These are phyloP conservation scores for Naso thynnoides DNA, from an alignment of 2,797 vertebrate genomes.

Conservation along the genomic window DNA sequence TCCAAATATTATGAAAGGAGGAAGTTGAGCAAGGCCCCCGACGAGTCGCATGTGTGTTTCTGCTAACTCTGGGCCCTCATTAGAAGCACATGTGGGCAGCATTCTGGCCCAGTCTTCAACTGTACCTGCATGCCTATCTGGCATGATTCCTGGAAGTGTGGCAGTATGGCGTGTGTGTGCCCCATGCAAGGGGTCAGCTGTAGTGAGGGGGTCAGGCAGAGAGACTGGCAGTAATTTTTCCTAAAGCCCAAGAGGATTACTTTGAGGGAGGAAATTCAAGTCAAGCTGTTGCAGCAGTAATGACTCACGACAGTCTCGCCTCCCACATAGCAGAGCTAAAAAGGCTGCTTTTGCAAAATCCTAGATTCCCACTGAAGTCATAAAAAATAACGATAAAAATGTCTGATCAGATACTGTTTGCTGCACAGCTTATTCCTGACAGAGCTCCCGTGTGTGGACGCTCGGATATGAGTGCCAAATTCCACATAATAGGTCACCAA, in stretches of 20 bases:
- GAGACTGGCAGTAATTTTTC: slow-evolving; percentile 75
- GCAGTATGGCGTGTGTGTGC: slow-evolving; percentile 47
- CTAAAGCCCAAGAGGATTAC: slow-evolving; percentile 77
- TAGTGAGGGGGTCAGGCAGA: slow-evolving; percentile 54
- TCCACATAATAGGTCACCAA: slow-evolving; percentile 58
- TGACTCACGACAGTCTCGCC: slow-evolving; percentile 77
- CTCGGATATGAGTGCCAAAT: slow-evolving; percentile 8
- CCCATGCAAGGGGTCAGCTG: slow-evolving; percentile 65
- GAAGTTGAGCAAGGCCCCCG: slow-evolving; percentile 79
- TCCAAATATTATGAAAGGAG: slow-evolving; percentile 85
- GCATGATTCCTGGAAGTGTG: slow-evolving; percentile 61
- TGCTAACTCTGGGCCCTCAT: slow-evolving; percentile 70
- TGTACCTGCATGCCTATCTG: slow-evolving; percentile 62
- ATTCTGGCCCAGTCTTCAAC: slow-evolving; percentile 22
- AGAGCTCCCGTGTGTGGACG: slow-evolving; percentile 15
- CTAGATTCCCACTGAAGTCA: slow-evolving; percentile 51
- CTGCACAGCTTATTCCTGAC: slow-evolving; percentile 30
- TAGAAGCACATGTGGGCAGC: slow-evolving; percentile 79
- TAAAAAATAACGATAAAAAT: slow-evolving; percentile 46
- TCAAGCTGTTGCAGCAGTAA: slow-evolving; percentile 73
- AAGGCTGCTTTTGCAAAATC: slow-evolving; percentile 46
- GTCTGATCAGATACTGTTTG: slow-evolving; percentile 39
- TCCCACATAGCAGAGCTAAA: slow-evolving; percentile 64
- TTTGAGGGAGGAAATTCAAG: slow-evolving; percentile 74
- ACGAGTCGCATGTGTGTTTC: slow-evolving; percentile 62